Evolutionary conservation across 2,797 vertebrate species (phyloP), one percentile per base, ranked within the genome.

Genomic region (Syngnathus acus): DNA sequence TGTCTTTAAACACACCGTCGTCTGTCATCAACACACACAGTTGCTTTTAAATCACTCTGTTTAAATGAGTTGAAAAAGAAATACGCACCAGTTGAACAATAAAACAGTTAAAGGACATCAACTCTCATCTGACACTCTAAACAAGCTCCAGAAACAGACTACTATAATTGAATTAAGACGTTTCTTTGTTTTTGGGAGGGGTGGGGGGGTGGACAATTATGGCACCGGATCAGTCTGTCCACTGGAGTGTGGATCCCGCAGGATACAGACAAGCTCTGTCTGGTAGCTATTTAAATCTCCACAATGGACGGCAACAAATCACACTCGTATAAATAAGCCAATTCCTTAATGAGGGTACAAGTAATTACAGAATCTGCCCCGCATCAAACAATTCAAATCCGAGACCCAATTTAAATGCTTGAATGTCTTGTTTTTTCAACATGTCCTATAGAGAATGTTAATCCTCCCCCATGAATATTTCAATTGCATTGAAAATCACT

Each of bases 391-490:
- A 51, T 62, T 57, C 60, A 38, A 57, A 57, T 54, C 54, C 66
- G 42, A 64, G 17, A 61, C 13, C 53, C 62, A 66, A 39, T 71
- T 50, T 19, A 40, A 68, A 73, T 57, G 45, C 61, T 65, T 65
- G 37, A 17, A 57, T 57, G 26, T 57, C 23, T 66, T 61, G 23
- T 51, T 26, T 64, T 32, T 23, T 10, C n/a, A 10, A 48, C 53
- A 40, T 63, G 37, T 54, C 67, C 64, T 70, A 64, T 68, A 66
- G 57, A 72, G 72, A 78, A 78, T 78, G 66, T 67, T 79, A 83
- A 81, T 81, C 45, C 40, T 70, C n/a, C 60, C 69, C 78, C 65
- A 78, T 80, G 74, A 81, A 84, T 82, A 83, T 79, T 77, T 76
- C 68, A 68, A 72, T 76, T 65, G 70, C 16, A 63, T 21, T 43